Evolutionary conservation across 2,797 vertebrate genomes (phyloP).

Genomic region (Sebastes jordani): DNA sequence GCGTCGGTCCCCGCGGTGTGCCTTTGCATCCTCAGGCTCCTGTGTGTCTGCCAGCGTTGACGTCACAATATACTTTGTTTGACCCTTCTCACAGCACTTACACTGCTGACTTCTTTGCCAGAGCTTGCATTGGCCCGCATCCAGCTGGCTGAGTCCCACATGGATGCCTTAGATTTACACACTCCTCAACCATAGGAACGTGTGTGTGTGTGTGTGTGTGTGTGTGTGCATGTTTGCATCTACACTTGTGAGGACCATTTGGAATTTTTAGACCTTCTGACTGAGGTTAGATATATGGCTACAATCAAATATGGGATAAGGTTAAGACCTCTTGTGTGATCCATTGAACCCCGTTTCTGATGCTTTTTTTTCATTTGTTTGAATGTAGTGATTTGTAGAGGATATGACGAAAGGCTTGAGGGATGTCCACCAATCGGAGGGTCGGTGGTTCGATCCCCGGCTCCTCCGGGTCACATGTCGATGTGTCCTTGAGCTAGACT

Average conservation of each 20-base stretch:
- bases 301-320: neutral
- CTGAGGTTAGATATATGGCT: neutral
- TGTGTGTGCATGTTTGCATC: neutral
- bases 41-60: conserved; percentile 51
- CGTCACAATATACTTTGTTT: conserved; percentile 67
- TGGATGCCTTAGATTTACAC: conserved; percentile 11
- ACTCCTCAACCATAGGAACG: neutral
- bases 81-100: conserved; percentile 66
- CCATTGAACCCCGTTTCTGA: neutral
- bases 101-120: conserved; percentile 65
- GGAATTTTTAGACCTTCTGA: neutral
- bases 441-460: no score
- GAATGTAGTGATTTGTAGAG: neutral
- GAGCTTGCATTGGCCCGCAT: conserved; percentile 59
- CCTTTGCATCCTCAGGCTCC: conserved; percentile 5
- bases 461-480: no score
- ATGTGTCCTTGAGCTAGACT: no score
- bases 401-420: neutral
- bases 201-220: neutral
- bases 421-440: no score
- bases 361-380: neutral
- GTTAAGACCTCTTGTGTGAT: neutral
- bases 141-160: conserved; percentile 62
- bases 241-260: neutral
- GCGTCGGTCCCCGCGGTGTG: no score